These are phyloP conservation scores for Melieria crassipennis DNA, from an alignment of 2,888 invertebrate species.

Conservation along the genomic window DNA sequence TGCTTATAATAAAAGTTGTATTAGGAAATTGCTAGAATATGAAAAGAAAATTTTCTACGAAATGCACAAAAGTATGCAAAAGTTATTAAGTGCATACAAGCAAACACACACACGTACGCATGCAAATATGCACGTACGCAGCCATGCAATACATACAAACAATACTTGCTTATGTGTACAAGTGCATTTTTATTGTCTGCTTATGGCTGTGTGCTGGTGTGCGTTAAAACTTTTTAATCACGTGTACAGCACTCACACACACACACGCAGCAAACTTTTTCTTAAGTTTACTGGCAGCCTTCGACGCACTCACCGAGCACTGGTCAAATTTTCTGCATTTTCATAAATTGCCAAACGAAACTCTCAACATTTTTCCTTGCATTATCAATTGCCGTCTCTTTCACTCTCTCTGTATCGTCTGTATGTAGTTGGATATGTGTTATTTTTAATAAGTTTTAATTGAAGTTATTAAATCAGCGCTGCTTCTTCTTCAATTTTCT, in stretches of 20 bases:
- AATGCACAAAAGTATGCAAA: conserved; percentile 31
- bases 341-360: neutral
- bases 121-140: neutral
- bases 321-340: neutral
- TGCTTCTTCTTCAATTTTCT: too few species aligned
- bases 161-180: neutral
- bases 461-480: conserved; percentile 32
- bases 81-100: conserved; percentile 28
- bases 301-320: neutral
- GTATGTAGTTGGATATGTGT: neutral
- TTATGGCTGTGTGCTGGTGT: conserved; percentile 1
- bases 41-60: conserved; percentile 30
- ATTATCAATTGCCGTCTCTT: neutral
- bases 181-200: neutral
- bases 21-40: conserved; percentile 28
- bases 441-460: conserved; percentile 35
- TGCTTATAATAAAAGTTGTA: conserved; percentile 18
- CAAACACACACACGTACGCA: neutral
- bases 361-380: neutral
- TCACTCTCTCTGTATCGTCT: neutral
- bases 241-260: conserved; percentile 9
- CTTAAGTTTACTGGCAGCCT: conserved; percentile 22
- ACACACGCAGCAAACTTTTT: conserved; percentile 12
- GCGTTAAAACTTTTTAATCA: conserved; percentile 30
- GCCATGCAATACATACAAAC: neutral